These are phyloP conservation scores for Drosophila obscura DNA, from an alignment of 1,140 invertebrate species.

Conservation along the genomic window DNA sequence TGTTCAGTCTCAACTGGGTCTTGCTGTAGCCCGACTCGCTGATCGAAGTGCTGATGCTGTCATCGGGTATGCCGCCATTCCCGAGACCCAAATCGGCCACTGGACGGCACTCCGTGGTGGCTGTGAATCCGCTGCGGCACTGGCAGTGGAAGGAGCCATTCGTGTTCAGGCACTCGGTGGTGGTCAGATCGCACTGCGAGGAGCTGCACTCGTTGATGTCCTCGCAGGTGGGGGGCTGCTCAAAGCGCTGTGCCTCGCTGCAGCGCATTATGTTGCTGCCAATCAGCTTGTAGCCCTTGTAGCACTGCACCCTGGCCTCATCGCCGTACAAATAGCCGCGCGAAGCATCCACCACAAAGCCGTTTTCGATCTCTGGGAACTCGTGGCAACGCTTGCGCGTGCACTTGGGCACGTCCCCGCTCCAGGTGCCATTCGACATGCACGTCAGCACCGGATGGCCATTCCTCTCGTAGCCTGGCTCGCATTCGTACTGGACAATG, in stretches of 20 bases:
- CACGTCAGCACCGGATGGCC: slow-evolving; percentile 96
- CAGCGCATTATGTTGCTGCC: slow-evolving; percentile 95
- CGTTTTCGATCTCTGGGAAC: slow-evolving; percentile 93
- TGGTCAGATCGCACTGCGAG: slow-evolving; percentile 94
- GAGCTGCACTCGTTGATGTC: slow-evolving; percentile 97
- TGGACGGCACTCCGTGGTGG: slow-evolving; percentile 94
- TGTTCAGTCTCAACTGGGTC: slow-evolving; percentile 92
- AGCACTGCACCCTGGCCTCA: slow-evolving; percentile 96
- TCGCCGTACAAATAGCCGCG: slow-evolving; percentile 94
- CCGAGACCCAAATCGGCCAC: slow-evolving; percentile 94
- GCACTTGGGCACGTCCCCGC: slow-evolving; percentile 94
- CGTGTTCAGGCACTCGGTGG: slow-evolving; percentile 95
- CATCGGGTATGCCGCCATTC: slow-evolving; percentile 94
- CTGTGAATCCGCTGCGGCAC: slow-evolving; percentile 92
- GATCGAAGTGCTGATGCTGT: slow-evolving; percentile 93
- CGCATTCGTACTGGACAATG: slow-evolving; percentile 97
- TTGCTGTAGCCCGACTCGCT: slow-evolving; percentile 92
- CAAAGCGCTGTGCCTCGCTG: slow-evolving; percentile 93
- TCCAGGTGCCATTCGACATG: slow-evolving; percentile 98
- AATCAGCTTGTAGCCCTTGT: slow-evolving; percentile 93
- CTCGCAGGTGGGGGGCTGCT: slow-evolving; percentile 93
- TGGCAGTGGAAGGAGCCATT: slow-evolving; percentile 96
- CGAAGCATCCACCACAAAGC: slow-evolving; percentile 91
- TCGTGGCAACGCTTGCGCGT: slow-evolving; percentile 92
- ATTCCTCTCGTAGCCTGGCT: slow-evolving; percentile 94